Conservation (phyloP, 1,140 invertebrate species). For the Glossosoma conforme region DNA sequence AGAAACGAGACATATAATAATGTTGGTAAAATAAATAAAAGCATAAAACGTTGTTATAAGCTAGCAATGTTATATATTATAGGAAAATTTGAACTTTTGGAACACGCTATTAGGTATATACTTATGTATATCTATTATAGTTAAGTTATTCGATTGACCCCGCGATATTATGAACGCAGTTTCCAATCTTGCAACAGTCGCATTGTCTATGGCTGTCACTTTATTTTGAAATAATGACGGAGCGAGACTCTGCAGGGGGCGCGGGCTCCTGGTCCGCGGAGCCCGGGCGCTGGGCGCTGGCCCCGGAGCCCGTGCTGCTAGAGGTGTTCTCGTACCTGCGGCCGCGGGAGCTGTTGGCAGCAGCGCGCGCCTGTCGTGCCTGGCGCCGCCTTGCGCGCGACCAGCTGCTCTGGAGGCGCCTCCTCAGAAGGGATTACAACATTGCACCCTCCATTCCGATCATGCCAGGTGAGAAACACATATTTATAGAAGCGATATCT, state of each 20-base stretch:
- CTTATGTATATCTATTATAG: not conserved
- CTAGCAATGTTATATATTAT: not conserved
- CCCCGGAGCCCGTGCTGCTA: constrained; percentile 19
- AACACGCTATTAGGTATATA: not conserved
- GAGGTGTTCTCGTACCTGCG: constrained; percentile 16
- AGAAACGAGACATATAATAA: no score
- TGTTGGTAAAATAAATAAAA: no score
- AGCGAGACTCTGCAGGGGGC: not conserved
- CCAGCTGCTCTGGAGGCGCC: constrained; percentile 23
- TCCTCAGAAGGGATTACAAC: constrained; percentile 18
- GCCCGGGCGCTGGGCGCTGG: constrained; percentile 8
- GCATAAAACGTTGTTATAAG: no score
- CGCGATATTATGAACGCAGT: not conserved
- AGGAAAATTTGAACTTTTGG: not conserved
- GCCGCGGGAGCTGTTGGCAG: constrained; percentile 12
- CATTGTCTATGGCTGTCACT: constrained; percentile 5
- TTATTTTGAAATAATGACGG: constrained; percentile 10
- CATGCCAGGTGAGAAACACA: constrained; percentile 19
- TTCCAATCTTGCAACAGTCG: not conserved
- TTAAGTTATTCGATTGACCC: not conserved
- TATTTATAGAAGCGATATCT: no score
- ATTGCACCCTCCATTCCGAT: constrained; percentile 13
- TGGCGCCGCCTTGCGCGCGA: constrained; percentile 19
- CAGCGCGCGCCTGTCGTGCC: constrained; percentile 8
- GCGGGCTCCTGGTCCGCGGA: constrained; percentile 9